Conservation (phyloP, 2,888 invertebrate genomes). For the Nymphalis urticae region DNA sequence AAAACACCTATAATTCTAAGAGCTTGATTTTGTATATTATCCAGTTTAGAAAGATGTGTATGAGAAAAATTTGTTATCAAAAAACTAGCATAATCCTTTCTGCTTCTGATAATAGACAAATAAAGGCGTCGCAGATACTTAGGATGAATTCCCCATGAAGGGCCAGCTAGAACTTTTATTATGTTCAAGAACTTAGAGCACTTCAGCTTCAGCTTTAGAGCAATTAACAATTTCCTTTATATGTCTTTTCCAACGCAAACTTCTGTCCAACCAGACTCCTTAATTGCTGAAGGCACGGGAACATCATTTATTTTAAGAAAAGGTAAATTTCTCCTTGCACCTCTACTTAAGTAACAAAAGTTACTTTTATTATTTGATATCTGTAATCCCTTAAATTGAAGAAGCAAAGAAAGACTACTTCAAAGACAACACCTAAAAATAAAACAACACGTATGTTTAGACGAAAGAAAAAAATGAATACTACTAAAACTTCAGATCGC, state of each 20-base stretch:
- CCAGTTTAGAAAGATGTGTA: slow-evolving; percentile 7
- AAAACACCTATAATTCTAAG: slow-evolving; percentile 18
- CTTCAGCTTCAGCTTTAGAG: too few species aligned
- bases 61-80: neutral
- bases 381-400: neutral
- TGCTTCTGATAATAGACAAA: neutral
- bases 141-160: neutral
- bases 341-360: slow-evolving; percentile 3
- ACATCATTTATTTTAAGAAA: neutral
- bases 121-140: neutral
- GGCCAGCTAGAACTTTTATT: neutral
- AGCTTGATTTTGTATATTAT: slow-evolving; percentile 23
- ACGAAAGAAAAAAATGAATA: neutral
- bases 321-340: slow-evolving; percentile 2
- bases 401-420: neutral
- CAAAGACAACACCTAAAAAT: too few species aligned
- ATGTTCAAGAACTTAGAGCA: neutral
- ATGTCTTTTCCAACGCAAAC: neutral
- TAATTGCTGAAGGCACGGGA: neutral
- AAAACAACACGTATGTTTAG: neutral
- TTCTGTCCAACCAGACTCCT: slow-evolving; percentile 7
- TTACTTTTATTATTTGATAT: neutral
- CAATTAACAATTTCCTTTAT: neutral
- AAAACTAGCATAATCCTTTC: neutral
- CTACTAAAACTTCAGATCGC: neutral